Conservation (phyloP, 2,888 invertebrate species). For the Teinopalpus imperialis region DNA sequence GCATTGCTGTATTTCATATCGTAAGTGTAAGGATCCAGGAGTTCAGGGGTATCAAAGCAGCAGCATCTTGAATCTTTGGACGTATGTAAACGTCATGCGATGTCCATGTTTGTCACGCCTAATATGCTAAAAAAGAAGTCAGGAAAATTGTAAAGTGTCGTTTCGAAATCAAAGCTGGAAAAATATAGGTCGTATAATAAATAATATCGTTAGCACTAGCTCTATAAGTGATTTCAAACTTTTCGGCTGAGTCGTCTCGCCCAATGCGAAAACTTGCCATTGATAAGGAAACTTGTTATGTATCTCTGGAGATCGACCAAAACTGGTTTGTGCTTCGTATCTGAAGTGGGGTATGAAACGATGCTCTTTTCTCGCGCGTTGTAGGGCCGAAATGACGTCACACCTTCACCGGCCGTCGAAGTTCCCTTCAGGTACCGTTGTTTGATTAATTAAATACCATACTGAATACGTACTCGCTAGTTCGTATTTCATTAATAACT, state of each 20-base stretch:
- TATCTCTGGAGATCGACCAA: constrained; percentile 12
- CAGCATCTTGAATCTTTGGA: too few relatives aligned
- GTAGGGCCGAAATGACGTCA: constrained; percentile 12
- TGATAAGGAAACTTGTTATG: constrained; percentile 21
- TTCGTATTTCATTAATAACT: too few relatives aligned
- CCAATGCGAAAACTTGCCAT: constrained; percentile 16
- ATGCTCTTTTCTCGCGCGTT: neutral
- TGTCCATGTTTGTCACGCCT: too few relatives aligned
- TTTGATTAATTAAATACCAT: neutral
- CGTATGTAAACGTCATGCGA: too few relatives aligned
- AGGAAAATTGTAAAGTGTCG: too few relatives aligned
- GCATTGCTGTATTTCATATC: too few relatives aligned
- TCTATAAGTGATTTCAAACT: constrained; percentile 14
- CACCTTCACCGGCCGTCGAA: constrained; percentile 7
- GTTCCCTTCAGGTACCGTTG: neutral
- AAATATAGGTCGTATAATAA: constrained; percentile 16
- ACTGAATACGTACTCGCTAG: too few relatives aligned
- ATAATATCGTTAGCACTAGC: constrained; percentile 13
- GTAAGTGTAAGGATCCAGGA: too few relatives aligned
- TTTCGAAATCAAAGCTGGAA: neutral
- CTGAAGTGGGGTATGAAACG: neutral
- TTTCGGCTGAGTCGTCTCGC: constrained; percentile 10
- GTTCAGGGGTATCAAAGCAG: too few relatives aligned
- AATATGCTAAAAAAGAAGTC: too few relatives aligned
- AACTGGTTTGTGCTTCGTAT: constrained; percentile 7